Percentiles rank a stretch among this genome's conserved stretches.
phyloP scores from a whole-genome alignment of 1,140 invertebrate species.

The Ditylenchus dipsaci region DNA sequence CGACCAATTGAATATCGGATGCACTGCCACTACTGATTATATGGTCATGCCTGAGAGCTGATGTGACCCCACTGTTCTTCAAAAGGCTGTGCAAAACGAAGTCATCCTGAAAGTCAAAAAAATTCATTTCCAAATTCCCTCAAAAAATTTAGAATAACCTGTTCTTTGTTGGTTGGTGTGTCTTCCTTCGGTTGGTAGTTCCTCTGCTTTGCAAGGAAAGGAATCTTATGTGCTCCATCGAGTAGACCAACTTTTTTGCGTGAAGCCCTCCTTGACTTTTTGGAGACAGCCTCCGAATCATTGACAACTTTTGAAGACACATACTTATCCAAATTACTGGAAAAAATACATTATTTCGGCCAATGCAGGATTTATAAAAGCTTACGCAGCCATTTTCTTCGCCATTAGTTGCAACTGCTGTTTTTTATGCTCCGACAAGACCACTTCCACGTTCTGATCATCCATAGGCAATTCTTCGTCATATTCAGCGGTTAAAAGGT shows the following conservation, averaged over 20 bases:
- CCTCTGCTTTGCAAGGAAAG: slow-evolving; percentile 46
- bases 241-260: neutral
- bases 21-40: slow-evolving; percentile 25
- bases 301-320: neutral
- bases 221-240: slow-evolving; percentile 47
- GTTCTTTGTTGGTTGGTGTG: slow-evolving; percentile 14
- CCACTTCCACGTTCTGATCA: slow-evolving; percentile 30
- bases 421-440: slow-evolving; percentile 41
- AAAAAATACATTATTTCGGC: neutral
- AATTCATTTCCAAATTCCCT: neutral
- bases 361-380: neutral
- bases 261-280: neutral
- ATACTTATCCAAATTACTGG: slow-evolving; percentile 26
- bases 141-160: slow-evolving; percentile 1
- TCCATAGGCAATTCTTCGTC: slow-evolving; percentile 31
- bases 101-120: slow-evolving; percentile 40
- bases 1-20: slow-evolving; percentile 40
- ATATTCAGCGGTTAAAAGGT: neutral
- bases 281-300: too few relatives aligned
- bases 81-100: slow-evolving; percentile 48
- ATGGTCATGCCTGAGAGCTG: slow-evolving; percentile 50
- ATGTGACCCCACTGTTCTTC: slow-evolving; percentile 41
- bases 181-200: slow-evolving; percentile 20
- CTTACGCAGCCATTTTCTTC: slow-evolving; percentile 35
- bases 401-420: slow-evolving; percentile 40